A percentile compares a stretch with the other conserved stretches of the same genome.
These are phyloP conservation scores for Laticauda laticaudata DNA, from an alignment of 2,113 vertebrate species.

Conservation along the genomic window DNA sequence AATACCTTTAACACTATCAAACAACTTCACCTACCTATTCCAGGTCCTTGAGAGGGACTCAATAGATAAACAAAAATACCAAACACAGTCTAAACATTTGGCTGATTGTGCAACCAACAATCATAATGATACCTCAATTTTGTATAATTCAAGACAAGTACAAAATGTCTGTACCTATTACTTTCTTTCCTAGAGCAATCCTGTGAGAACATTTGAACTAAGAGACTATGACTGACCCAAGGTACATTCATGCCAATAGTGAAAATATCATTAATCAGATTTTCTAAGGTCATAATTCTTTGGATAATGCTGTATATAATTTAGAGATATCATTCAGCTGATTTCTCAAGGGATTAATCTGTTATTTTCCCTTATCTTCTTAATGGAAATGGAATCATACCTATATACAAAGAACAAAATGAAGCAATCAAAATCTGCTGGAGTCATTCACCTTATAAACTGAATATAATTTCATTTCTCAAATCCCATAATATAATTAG, in stretches of 20 bases:
- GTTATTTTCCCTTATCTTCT: conserved; percentile 15
- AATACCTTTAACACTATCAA: not conserved
- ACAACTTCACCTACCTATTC: no score
- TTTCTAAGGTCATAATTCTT: not conserved
- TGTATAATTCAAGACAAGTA: not conserved
- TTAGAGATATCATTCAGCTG: not conserved
- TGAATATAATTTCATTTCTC: conserved; percentile 40
- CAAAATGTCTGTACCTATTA: not conserved
- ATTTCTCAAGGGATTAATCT: not conserved
- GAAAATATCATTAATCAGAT: not conserved
- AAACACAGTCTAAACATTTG: no score
- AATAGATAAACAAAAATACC: no score
- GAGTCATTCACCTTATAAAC: conserved; percentile 34
- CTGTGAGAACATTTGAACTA: not conserved
- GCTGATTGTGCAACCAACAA: not conserved
- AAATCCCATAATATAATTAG: conserved; percentile 46
- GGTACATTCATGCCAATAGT: not conserved
- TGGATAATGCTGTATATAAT: not conserved
- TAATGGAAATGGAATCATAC: not conserved
- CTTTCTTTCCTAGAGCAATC: not conserved
- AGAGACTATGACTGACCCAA: not conserved
- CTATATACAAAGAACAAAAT: conserved; percentile 32
- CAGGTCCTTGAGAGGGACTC: no score
- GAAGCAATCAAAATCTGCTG: conserved; percentile 15
- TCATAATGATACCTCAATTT: not conserved